Evolutionary conservation across 2,888 invertebrate genomes (phyloP), one percentile per base, ranked within the genome.

Genomic region (Entomobrya proxima): DNA sequence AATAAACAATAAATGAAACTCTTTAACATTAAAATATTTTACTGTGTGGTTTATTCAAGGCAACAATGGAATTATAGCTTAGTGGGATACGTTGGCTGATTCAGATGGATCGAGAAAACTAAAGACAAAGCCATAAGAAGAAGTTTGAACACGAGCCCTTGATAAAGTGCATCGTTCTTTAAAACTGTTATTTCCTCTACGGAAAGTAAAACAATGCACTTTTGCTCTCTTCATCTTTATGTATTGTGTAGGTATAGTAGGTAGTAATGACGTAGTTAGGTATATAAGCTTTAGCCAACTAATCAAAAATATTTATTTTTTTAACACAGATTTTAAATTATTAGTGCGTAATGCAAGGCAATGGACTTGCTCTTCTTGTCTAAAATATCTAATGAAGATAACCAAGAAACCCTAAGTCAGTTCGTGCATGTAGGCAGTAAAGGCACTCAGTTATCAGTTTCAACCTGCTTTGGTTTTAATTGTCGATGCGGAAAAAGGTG

Each of bases 241-340:
- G n/a, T n/a, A n/a, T n/a, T n/a, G n/a, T n/a, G n/a, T n/a, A n/a
- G n/a, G n/a, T n/a, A n/a, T n/a, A n/a, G n/a, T n/a, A n/a, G n/a
- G n/a, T n/a, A n/a, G n/a, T n/a, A n/a, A n/a, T n/a, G n/a, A n/a
- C n/a, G 44, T 40, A 15, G 9, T 11, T 11, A 40, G 44, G 44
- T 7, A 7, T 11, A 40, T 15, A 15, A 7, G 7, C 44, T 40
- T 40, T 7, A 11, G 7, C 15, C 15, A 40, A 40, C 7, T 11
- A 7, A 40, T 7, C 44, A 40, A 15, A 40, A 15, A 40, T 11
- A 11, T 40, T 7, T 15, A 40, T 40, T 40, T 40, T 40, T 69
- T 69, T 69, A 69, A 24, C 40, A 69, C 44, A 69, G 13, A 40
- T 40, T 21, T 21, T 40, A 27, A 69, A 24, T 69, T 69, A 69